Evolutionary conservation across 2,888 invertebrate species (phyloP), one percentile per base, ranked within the genome.

Genomic region (Halictus quadricinctus): DNA sequence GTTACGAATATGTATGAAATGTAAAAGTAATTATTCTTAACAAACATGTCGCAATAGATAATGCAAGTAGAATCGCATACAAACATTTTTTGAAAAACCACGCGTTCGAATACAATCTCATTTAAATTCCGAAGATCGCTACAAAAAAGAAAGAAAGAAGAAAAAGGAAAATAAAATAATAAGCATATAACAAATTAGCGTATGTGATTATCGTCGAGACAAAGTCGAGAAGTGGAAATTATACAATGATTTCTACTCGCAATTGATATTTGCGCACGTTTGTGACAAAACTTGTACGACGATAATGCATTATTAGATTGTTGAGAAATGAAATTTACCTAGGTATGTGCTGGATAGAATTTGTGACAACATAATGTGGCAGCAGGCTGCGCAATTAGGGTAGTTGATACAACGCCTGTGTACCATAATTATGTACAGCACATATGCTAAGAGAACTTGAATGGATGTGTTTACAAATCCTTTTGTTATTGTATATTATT

Each of bases 1-100:
- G 91, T 92, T 91, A 91, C 88, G 83, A 90, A 90, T 91, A 88
- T 93, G 89, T 90, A 90, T 85, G 88, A 92, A 92, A 89, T 92
- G 90, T 92, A 92, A 91, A 92, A 91, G 76, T 90, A 91, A 91
- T 90, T 92, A 91, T 93, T 90, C 90, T 91, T 90, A 90, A 89
- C 77, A 89, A 72, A 74, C 82, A 87, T 50, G 64, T 87, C 76
- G 83, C 85, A 74, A 83, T 85, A 76, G 77, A 82, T 83, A 79
- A 81, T 77, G 79, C 85, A 81, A 87, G 80, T 85, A 83, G 81
- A 79, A 46, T 84, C 75, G 66, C 76, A 69, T 80, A 76, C 79
- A 76, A 79, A 83, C 60, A 77, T 85, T 83, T 83, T 72, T 81
- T 36, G 70, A 78, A 77, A 79, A 76, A 77, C 70, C 64, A 69